Percentiles rank a stretch among this genome's conserved stretches.
Evolutionary conservation across 2,888 invertebrate genomes (phyloP).

Genomic region (Girardia tigrina): DNA sequence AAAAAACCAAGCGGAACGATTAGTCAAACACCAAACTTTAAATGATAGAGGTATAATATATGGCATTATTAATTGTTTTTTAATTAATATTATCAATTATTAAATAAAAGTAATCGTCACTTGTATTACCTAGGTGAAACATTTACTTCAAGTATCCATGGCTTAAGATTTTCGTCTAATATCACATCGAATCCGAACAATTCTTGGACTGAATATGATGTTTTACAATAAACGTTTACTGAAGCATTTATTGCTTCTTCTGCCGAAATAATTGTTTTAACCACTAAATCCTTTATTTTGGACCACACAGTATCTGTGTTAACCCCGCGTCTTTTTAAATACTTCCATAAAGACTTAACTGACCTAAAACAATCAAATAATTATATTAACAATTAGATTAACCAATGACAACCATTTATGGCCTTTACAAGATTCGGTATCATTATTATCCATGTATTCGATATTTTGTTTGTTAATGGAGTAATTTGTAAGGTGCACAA

Average conservation of each 20-base stretch:
- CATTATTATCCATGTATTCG: conserved; percentile 60
- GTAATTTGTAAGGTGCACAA: conserved; percentile 54
- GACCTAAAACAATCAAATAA: background rate
- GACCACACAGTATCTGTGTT: conserved; percentile 68
- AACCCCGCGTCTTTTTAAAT: conserved; percentile 59
- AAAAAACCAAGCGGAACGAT: no score
- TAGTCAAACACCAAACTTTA: no score
- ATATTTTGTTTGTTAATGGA: conserved; percentile 49
- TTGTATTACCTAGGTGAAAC: conserved; percentile 52
- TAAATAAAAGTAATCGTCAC: no score
- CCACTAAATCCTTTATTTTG: conserved; percentile 70
- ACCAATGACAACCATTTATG: conserved; percentile 68
- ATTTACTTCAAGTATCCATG: conserved; percentile 82
- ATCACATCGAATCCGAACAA: conserved; percentile 86
- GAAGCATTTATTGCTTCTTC: conserved; percentile 30
- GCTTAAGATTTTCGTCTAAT: conserved; percentile 73
- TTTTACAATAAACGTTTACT: conserved; percentile 36
- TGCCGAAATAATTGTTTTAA: conserved; percentile 74
- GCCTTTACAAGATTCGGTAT: conserved; percentile 74
- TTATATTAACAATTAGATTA: background rate
- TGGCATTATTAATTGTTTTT: no score
- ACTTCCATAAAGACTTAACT: conserved; percentile 61
- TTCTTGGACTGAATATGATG: conserved; percentile 72
- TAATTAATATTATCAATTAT: no score
- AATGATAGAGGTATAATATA: no score